Evolutionary conservation across 2,113 vertebrate species (phyloP).

Genomic region (Laterallus jamaicensis): DNA sequence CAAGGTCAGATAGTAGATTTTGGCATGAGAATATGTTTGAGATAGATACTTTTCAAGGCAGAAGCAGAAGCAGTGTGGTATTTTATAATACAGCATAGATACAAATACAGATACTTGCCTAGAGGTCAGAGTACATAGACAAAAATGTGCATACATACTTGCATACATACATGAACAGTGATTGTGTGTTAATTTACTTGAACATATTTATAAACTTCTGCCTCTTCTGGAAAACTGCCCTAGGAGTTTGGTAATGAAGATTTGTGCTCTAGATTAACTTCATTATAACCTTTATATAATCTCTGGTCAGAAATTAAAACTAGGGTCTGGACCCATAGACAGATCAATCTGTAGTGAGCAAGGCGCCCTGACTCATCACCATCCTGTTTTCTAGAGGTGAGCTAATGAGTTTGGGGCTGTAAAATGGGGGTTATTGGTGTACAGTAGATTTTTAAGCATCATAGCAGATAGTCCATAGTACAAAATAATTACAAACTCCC

Average conservation of each 20-base stretch:
- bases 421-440: not conserved
- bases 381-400: not conserved
- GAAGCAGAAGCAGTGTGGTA: not conserved
- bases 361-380: not conserved
- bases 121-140: not conserved
- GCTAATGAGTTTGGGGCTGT: not conserved
- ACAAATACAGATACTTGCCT: not conserved
- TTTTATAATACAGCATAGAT: not conserved
- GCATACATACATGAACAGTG: not conserved
- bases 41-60: constrained; percentile 1
- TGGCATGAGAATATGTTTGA: constrained; percentile 26
- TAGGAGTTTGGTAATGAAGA: not conserved
- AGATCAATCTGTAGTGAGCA: not conserved
- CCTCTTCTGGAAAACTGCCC: not conserved
- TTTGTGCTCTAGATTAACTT: not conserved
- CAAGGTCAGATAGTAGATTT: constrained; percentile 48
- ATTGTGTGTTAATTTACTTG: not conserved
- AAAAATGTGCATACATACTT: too few relatives aligned
- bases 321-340: not conserved
- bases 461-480: not conserved
- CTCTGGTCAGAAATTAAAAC: not conserved
- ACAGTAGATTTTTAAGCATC: not conserved
- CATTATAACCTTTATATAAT: not conserved
- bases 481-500: not conserved
- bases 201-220: not conserved